Evolutionary conservation across 35 echinoderm and acorn worm species (phyloP), one percentile per base, ranked within the genome.

Genomic region (Anneissia japonica): DNA sequence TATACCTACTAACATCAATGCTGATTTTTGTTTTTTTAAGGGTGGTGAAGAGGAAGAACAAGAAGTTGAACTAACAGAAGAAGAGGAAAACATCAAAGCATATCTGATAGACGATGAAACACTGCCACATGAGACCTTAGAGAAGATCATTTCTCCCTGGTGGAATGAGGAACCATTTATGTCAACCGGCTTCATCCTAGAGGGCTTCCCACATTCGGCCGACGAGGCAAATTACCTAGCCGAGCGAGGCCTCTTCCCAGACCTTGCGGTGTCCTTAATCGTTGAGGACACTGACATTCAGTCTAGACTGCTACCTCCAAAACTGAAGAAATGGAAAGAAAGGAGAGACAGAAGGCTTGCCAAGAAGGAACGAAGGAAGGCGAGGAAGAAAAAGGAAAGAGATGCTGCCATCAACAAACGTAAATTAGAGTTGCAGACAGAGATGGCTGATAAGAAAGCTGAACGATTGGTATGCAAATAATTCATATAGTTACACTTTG

Each of bases 151-250:
- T 45, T 46, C 92, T 0, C 88, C 86, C 14, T 99, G 96, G 96
- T 99, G 96, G 96, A 94, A 90, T 35, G 77, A 46, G 14, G 92
- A 99, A 90, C 96, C 92, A 38, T 99, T 94, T 79, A 99, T 94
- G 90, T 85, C 81, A 21, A 89, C 88, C 19, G 95, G 95, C 26
- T 98, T 98, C 77, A 84, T 98, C 34, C 56, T 98, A 37, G 95
- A 98, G 46, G 95, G 95, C 21, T 98, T 98, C 64, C 95, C 95
- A 2, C 91, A 92, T 23, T 94, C 95, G 0, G 85, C 77, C 5
- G 95, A 98, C n/a, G 95, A 98, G 79, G 92, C 95, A 36, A 92
- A 98, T 51, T 98, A 82, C 81, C 73, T 98, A 36, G 95, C 91
- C 0, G 91, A 98, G 31, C 84, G 85, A 33, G 95, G 95, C 2